Conservation (phyloP, 2,888 invertebrate genomes). For the Gymnocheta viridis region DNA sequence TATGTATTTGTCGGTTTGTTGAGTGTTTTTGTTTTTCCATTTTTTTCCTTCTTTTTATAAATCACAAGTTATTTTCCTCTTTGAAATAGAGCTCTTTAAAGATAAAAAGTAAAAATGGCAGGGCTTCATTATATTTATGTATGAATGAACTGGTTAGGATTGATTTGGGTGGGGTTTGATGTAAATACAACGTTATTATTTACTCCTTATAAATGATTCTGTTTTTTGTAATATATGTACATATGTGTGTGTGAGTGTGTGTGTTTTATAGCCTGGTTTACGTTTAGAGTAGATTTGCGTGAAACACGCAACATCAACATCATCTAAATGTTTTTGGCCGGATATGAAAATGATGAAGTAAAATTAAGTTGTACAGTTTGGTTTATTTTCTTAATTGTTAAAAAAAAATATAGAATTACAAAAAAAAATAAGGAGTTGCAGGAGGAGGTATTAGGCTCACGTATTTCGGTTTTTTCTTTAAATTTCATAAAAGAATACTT, state of each 20-base stretch:
- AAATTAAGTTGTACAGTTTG: conserved; percentile 66
- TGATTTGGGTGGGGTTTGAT: conserved; percentile 19
- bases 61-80: conserved; percentile 54
- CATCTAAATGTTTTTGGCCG: conserved; percentile 65
- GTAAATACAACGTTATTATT: conserved; percentile 23
- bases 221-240: conserved; percentile 6
- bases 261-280: conserved; percentile 29
- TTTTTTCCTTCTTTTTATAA: conserved; percentile 30
- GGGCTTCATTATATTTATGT: neutral
- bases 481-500: neutral
- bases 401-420: neutral
- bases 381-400: conserved; percentile 41
- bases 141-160: conserved; percentile 1
- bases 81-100: conserved; percentile 9
- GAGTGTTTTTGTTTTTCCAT: conserved; percentile 19
- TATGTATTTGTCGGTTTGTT: conserved; percentile 45
- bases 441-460: neutral
- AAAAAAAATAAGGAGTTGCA: neutral
- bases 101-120: conserved; percentile 23
- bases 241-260: neutral
- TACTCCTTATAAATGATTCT: conserved; percentile 38
- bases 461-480: neutral
- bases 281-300: conserved; percentile 62
- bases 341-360: conserved; percentile 66
- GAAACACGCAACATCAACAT: conserved; percentile 68